These are phyloP conservation scores for Calliphora vomitoria DNA, from an alignment of 2,888 invertebrate genomes.

Conservation along the genomic window DNA sequence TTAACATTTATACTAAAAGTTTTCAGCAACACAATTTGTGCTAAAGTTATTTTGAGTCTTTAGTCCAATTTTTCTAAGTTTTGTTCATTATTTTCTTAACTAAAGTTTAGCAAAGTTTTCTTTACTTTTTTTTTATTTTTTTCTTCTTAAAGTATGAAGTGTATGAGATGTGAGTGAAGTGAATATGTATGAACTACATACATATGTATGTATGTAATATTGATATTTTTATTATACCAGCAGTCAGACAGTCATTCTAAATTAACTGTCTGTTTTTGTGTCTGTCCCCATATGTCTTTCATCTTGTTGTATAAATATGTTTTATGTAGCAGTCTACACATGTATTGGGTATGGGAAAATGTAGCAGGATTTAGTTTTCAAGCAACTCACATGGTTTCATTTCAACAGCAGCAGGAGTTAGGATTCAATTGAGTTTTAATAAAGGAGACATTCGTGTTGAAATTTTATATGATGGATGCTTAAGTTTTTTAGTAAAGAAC, in stretches of 20 bases:
- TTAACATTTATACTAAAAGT: neutral
- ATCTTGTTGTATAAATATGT: neutral
- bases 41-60: neutral
- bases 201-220: neutral
- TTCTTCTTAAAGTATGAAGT: neutral
- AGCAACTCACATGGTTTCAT: neutral
- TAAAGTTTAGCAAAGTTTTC: neutral
- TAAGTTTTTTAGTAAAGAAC: too few relatives aligned
- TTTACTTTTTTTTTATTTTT: neutral
- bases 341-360: neutral
- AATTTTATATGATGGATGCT: too few relatives aligned
- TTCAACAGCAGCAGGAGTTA: too few relatives aligned
- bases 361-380: neutral
- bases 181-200: too few relatives aligned
- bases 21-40: neutral
- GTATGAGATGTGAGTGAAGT: too few relatives aligned
- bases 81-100: neutral
- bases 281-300: neutral
- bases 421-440: too few relatives aligned
- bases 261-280: conserved; percentile 9
- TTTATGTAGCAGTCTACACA: neutral
- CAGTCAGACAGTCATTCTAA: conserved; percentile 16
- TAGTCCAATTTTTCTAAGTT: neutral
- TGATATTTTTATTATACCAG: conserved; percentile 11
- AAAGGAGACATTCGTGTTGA: too few relatives aligned